Conservation (phyloP, 2,888 invertebrate genomes). For the Scaptomyza cyrtandrae region DNA sequence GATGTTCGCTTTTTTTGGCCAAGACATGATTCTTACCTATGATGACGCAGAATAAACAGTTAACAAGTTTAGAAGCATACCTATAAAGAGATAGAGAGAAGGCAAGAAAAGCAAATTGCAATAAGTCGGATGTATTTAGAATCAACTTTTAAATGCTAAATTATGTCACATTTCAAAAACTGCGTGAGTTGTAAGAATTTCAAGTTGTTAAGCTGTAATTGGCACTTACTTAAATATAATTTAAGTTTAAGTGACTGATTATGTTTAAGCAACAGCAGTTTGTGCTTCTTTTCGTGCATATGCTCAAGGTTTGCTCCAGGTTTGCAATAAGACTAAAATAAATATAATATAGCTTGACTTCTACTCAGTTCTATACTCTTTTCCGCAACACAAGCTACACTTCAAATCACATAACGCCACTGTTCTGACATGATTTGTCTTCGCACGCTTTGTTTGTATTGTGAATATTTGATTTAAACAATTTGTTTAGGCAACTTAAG, state of each 20-base stretch:
- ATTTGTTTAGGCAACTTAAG: constrained; percentile 38
- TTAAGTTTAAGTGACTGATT: no score
- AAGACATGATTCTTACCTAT: constrained; percentile 53
- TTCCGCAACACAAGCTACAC: neutral
- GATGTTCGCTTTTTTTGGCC: constrained; percentile 36
- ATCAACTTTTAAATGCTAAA: constrained; percentile 1
- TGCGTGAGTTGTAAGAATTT: neutral
- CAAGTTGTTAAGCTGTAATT: constrained; percentile 5
- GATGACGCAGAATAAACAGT: constrained; percentile 24
- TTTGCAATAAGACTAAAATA: no score
- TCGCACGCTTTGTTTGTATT: constrained; percentile 25
- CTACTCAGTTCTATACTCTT: neutral
- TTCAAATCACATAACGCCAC: no score
- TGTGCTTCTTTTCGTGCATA: no score
- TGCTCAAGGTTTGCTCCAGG: no score
- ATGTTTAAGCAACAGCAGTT: no score
- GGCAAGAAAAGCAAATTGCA: neutral
- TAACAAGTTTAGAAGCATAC: constrained; percentile 42
- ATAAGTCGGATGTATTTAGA: neutral
- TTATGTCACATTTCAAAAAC: constrained; percentile 27
- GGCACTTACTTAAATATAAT: constrained; percentile 1
- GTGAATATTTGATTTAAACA: constrained; percentile 26
- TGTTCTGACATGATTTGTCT: constrained; percentile 38
- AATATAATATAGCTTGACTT: neutral
- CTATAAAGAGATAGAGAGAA: constrained; percentile 57